Conservation (phyloP, 2,888 invertebrate species). For the Ptychoptera contaminata region DNA sequence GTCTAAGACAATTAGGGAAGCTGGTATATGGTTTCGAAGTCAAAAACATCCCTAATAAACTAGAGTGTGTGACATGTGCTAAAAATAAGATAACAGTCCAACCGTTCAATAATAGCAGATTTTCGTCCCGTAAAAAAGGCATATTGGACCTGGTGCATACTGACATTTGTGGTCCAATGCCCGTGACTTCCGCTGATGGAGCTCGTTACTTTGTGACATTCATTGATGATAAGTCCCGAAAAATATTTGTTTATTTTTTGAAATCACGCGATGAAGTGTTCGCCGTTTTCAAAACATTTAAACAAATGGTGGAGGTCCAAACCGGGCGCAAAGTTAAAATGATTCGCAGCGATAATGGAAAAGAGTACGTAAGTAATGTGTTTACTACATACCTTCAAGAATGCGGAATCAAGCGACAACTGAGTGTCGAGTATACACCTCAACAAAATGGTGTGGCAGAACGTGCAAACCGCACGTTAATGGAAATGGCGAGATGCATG, state of each 20-base stretch:
- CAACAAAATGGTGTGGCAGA: conserved; percentile 17
- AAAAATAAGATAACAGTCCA: too few species aligned
- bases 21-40: too few species aligned
- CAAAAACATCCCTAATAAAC: too few species aligned
- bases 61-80: too few species aligned
- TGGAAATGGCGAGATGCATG: conserved; percentile 15
- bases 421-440: conserved; percentile 15
- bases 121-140: too few species aligned
- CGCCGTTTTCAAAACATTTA: conserved; percentile 13
- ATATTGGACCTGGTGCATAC: too few species aligned
- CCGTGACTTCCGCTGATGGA: too few species aligned
- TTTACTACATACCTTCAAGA: conserved; percentile 13
- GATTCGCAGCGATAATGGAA: conserved; percentile 16
- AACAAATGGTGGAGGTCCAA: conserved; percentile 11
- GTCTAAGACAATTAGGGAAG: too few species aligned
- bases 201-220: conserved; percentile 11
- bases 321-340: conserved; percentile 13
- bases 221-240: conserved; percentile 11
- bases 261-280: conserved; percentile 11
- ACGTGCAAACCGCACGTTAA: conserved; percentile 14
- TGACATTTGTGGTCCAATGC: too few species aligned
- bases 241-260: conserved; percentile 9
- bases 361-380: conserved; percentile 15
- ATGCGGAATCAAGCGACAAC: conserved; percentile 14
- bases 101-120: too few species aligned